Base-by-base conservation (phyloP, 2,797 vertebrate species). In the Selene dorsalis region DNA sequence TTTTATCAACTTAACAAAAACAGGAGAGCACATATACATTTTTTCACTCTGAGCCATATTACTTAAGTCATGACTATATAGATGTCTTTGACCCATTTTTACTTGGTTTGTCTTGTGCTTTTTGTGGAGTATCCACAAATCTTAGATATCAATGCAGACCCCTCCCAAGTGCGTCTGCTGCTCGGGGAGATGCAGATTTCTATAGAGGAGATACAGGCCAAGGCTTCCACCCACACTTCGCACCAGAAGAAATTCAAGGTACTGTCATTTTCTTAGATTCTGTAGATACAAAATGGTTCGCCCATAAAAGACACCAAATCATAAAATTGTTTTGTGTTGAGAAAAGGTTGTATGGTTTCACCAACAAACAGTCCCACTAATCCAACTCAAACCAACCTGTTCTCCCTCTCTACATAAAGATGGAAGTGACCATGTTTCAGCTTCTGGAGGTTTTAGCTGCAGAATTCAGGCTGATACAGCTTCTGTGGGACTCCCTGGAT, bases 221-320 rank as follows among this genome's bases (percentile, higher is more conserved):
- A 92, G 38, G 95, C 96, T 20, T 94, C 94, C 60, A 87, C 93
- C 35, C 97, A 93, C 79, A 95, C 88, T 82, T 95, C 94, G 24
- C 96, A 95, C 85, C 96, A 97, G 89, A 96, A 95, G 84, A 95
- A 94, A 84, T 96, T 97, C 74, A 95, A 97, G 96, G 96, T 98
- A 38, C n/a, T 77, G 17, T 14, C 9, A 39, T 53, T 38, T 38
- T 61, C 32, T 55, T 43, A n/a, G 3, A 6, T 39, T 4, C 0
- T 39, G 6, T 65, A 43, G 47, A 69, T 64, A 9, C 4, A 55
- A 64, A 72, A 60, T 35, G 0, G 26, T 59, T 62, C 9, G 24
- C 38, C 6, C 13, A 48, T 12, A 43, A 61, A 39, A 35, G 18
- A 53, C 1, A 18, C 24, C 3, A 41, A 39, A 11, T 35, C 5